Conservation (phyloP, 92 coral and sea anemone genomes). For the Anthopleura xanthogrammica region DNA sequence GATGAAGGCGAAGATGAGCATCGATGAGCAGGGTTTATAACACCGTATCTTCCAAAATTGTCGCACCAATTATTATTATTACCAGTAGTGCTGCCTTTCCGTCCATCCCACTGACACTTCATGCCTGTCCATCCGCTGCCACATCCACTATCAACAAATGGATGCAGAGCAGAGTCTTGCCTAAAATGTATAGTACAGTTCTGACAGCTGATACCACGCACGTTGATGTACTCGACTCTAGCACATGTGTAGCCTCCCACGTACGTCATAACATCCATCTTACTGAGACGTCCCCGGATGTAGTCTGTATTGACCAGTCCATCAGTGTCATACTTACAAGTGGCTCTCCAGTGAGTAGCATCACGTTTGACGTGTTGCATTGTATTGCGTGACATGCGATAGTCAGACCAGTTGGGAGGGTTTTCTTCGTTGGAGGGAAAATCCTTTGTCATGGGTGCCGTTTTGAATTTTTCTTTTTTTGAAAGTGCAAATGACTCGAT, state of each 20-base stretch:
- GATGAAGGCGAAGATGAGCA: too few species aligned
- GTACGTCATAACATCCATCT: slow-evolving; percentile 19
- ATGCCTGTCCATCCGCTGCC: too few species aligned
- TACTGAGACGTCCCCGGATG: slow-evolving; percentile 11
- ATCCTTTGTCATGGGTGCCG: neutral
- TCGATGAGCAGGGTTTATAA: too few species aligned
- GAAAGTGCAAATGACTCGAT: too few species aligned
- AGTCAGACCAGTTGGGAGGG: slow-evolving; percentile 31
- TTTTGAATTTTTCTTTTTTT: too few species aligned
- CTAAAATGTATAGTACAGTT: neutral
- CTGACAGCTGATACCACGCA: neutral
- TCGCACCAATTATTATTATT: too few species aligned
- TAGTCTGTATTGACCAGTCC: too few species aligned
- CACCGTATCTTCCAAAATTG: too few species aligned
- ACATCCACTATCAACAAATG: slow-evolving; percentile 8
- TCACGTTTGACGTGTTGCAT: slow-evolving; percentile 11
- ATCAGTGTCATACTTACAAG: too few species aligned
- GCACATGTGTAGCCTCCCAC: neutral
- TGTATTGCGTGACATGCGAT: slow-evolving; percentile 21
- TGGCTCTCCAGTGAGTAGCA: too few species aligned
- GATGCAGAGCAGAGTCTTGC: slow-evolving; percentile 9
- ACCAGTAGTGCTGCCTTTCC: neutral
- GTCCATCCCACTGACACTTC: neutral
- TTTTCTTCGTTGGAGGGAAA: slow-evolving; percentile 16
- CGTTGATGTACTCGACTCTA: slow-evolving; percentile 33